Evolutionary conservation across 2,113 vertebrate genomes (phyloP).

Genomic region (Onychorhynchus coronatus): DNA sequence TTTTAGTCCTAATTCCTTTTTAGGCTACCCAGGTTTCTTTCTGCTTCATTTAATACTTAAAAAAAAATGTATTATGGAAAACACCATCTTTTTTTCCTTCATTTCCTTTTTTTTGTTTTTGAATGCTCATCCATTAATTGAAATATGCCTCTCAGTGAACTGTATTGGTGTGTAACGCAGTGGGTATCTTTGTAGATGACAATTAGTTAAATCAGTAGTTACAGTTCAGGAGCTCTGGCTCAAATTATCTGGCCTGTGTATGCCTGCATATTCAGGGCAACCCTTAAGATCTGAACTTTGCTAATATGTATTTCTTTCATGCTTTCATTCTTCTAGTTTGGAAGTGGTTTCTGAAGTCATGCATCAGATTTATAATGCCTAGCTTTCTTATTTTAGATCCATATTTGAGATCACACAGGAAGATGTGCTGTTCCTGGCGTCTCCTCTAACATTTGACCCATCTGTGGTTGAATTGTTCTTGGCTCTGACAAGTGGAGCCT

Average conservation of each 20-base stretch:
- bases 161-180: neutral
- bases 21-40: neutral
- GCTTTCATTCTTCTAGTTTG: neutral
- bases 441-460: slow-evolving; percentile 94
- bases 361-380: neutral
- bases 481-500: slow-evolving; percentile 86
- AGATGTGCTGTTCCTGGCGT: slow-evolving; percentile 89
- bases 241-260: neutral
- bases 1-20: neutral
- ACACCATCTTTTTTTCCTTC: neutral
- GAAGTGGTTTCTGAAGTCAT: neutral
- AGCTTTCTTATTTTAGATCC: slow-evolving; percentile 72
- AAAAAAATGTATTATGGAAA: neutral
- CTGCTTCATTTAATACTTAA: neutral
- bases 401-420: slow-evolving; percentile 82
- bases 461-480: slow-evolving; percentile 93
- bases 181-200: neutral
- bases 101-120: neutral
- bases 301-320: neutral
- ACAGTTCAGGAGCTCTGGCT: neutral
- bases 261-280: neutral
- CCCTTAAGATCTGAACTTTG: neutral
- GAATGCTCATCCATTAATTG: neutral
- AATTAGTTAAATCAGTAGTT: neutral
- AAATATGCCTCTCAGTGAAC: neutral